Conservation (phyloP, 2,888 invertebrate species). For the Melinaea menophilus region DNA sequence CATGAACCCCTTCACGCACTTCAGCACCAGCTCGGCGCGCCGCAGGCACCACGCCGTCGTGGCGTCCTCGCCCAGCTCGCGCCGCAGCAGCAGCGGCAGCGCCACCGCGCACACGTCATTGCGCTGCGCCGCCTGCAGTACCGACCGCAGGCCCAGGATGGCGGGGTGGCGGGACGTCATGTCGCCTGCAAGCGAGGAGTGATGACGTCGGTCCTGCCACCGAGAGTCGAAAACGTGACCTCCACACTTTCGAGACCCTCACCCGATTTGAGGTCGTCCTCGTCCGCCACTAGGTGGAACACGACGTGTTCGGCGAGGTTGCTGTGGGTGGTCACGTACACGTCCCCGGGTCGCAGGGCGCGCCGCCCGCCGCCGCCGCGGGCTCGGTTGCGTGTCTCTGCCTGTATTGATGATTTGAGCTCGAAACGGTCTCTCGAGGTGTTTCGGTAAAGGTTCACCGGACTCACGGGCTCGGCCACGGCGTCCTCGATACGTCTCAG, state of each 20-base stretch:
- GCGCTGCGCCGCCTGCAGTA: constrained; percentile 95
- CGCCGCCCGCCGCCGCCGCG: constrained; percentile 83
- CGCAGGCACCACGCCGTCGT: constrained; percentile 97
- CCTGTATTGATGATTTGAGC: constrained; percentile 35
- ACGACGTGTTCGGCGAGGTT: constrained; percentile 97
- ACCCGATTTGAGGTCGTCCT: constrained; percentile 76
- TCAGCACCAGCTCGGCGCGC: constrained; percentile 97
- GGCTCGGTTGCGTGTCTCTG: constrained; percentile 47
- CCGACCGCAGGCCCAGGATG: constrained; percentile 95
- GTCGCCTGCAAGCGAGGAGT: constrained; percentile 77
- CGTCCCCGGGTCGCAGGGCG: constrained; percentile 88
- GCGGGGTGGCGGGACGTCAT: constrained; percentile 97
- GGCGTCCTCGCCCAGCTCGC: constrained; percentile 95
- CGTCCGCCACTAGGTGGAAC: constrained; percentile 96
- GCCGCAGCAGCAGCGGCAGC: constrained; percentile 93
- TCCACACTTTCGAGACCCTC: not conserved
- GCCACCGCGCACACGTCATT: constrained; percentile 96
- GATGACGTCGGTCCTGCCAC: too few relatives aligned
- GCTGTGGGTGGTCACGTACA: constrained; percentile 92
- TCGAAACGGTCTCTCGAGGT: not conserved
- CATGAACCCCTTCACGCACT: constrained; percentile 99
- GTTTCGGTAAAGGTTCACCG: not conserved
- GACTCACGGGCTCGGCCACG: constrained; percentile 76
- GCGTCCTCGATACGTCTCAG: constrained; percentile 82
- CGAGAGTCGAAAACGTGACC: too few relatives aligned